These are phyloP conservation scores for Leptopilina boulardi DNA, from an alignment of 1,140 invertebrate species.

Conservation along the genomic window DNA sequence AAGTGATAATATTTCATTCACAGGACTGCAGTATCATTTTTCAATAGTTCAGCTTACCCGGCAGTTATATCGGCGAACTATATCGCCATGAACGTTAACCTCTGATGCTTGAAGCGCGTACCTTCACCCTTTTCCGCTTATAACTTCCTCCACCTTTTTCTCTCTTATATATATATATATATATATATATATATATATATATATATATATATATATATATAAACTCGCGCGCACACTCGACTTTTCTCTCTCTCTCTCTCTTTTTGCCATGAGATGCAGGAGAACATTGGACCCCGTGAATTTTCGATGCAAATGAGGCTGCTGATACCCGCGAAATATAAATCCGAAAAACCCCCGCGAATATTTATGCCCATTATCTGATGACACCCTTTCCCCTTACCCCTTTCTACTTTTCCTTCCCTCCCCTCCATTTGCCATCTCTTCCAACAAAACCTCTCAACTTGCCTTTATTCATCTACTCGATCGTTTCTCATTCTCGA, in stretches of 20 bases:
- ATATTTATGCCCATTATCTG: conserved; percentile 75
- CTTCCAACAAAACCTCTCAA: conserved; percentile 50
- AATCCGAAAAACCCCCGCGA: conserved; percentile 70
- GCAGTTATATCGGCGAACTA: conserved; percentile 64
- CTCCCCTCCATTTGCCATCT: too few species aligned
- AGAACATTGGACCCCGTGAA: conserved; percentile 65
- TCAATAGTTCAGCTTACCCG: conserved; percentile 66
- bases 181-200: too few species aligned
- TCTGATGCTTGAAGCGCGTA: conserved; percentile 31
- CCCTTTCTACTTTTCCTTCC: too few species aligned
- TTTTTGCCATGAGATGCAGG: conserved; percentile 40
- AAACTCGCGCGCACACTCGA: too few species aligned
- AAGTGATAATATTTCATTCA: conserved; percentile 72
- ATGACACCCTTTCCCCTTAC: too few species aligned
- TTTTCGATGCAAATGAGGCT: conserved; percentile 74
- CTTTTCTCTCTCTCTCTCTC: conserved; percentile 34
- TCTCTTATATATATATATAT: too few species aligned
- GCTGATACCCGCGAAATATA: conserved; percentile 73
- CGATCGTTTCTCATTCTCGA: not conserved
- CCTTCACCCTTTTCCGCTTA: conserved; percentile 29
- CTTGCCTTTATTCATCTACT: conserved; percentile 23
- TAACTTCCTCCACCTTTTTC: conserved; percentile 9
- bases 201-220: too few species aligned
- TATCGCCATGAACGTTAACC: conserved; percentile 63
- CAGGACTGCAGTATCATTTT: conserved; percentile 69